Evolutionary conservation across 2,888 invertebrate genomes (phyloP).

Genomic region (Conops quadrifasciatus): DNA sequence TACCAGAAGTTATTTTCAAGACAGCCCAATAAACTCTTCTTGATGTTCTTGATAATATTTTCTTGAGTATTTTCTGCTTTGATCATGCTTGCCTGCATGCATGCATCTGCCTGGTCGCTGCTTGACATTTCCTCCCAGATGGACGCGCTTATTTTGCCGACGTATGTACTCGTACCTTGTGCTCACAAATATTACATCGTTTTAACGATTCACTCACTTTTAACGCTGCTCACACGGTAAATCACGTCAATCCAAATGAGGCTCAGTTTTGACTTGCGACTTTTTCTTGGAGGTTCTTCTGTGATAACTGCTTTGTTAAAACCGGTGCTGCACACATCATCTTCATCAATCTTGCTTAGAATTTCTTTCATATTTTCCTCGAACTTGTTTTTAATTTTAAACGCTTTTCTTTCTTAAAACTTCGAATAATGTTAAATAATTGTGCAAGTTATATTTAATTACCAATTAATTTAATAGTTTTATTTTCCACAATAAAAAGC

Average conservation of each 20-base stretch:
- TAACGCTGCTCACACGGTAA: conserved; percentile 31
- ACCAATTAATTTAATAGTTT: no score
- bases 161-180: background rate
- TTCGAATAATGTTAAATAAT: no score
- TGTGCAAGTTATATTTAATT: no score
- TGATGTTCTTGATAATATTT: no score
- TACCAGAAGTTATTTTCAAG: conserved; percentile 50
- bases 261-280: conserved; percentile 43
- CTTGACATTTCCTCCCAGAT: background rate
- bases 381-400: background rate
- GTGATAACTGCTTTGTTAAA: conserved; percentile 15
- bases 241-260: conserved; percentile 47
- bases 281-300: conserved; percentile 41
- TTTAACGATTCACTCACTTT: background rate
- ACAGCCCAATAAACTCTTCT: no score
- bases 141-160: background rate
- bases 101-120: no score
- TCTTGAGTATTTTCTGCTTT: no score
- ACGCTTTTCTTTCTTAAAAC: no score
- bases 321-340: conserved; percentile 21
- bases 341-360: background rate
- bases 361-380: background rate
- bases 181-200: background rate
- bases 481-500: no score
- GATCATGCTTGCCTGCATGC: background rate